These are phyloP conservation scores for Cactoblastis cactorum DNA, from an alignment of 2,888 invertebrate genomes.

Conservation along the genomic window DNA sequence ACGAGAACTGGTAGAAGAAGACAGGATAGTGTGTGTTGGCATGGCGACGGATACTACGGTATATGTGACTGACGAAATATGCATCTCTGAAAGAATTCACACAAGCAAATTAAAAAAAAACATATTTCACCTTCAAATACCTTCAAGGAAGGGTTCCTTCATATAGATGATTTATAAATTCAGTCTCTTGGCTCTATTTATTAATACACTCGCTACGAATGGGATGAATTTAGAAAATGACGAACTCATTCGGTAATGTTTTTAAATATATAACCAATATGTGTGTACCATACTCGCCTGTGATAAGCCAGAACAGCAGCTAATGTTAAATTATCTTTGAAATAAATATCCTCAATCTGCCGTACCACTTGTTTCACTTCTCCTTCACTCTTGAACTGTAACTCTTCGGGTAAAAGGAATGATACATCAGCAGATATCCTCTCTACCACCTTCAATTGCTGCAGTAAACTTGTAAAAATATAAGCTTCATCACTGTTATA, in stretches of 20 bases:
- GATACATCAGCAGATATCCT: slow-evolving; percentile 33
- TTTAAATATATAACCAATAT: too few relatives aligned
- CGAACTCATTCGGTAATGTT: too few relatives aligned
- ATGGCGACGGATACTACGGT: slow-evolving; percentile 51
- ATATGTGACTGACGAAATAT: slow-evolving; percentile 58
- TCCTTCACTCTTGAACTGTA: slow-evolving; percentile 44
- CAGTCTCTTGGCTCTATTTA: too few relatives aligned
- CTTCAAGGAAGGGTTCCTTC: too few relatives aligned
- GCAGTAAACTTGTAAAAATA: slow-evolving; percentile 50
- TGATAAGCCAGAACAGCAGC: slow-evolving; percentile 47
- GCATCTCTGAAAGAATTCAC: slow-evolving; percentile 47
- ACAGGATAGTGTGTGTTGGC: slow-evolving; percentile 37
- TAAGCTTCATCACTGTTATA: slow-evolving; percentile 64
- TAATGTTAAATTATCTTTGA: slow-evolving; percentile 44
- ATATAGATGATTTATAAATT: too few relatives aligned
- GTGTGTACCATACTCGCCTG: slow-evolving; percentile 40
- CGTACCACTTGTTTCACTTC: slow-evolving; percentile 41
- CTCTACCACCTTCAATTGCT: slow-evolving; percentile 32
- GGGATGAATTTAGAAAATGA: too few relatives aligned
- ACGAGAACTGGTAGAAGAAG: slow-evolving; percentile 62
- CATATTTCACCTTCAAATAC: too few relatives aligned
- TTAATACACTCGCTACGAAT: too few relatives aligned
- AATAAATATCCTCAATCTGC: slow-evolving; percentile 53
- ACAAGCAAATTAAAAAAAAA: too few relatives aligned
- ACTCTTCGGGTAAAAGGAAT: slow-evolving; percentile 53